Base-by-base conservation (phyloP, 1,140 invertebrate species). In the Bombus picipes region DNA sequence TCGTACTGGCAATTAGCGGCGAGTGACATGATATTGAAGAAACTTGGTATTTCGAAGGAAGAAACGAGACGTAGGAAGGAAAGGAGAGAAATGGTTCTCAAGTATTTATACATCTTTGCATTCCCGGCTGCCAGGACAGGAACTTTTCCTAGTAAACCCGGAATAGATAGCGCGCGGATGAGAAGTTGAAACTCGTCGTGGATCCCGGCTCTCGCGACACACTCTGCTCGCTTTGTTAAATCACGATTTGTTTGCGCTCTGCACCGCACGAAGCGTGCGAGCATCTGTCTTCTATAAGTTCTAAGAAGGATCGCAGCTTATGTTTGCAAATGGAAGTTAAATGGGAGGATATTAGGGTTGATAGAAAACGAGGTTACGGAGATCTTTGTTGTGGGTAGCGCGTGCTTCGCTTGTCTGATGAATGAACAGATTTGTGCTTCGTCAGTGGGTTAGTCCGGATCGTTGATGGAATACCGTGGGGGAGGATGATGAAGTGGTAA, bases 111-210 rank as follows among this genome's bases (percentile, higher is more conserved):
- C 76, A 83, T 88, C 86, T 41, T 85, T 65, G 89, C 81, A 90
- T 87, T 81, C 62, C 53, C 81, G 88, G 83, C 81, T 87, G 90
- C 85, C 62, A 70, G 74, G 90, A 89, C 88, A 88, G 83, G 86
- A 77, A 85, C 89, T 89, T 93, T 93, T 93, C 92, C 91, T 92
- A 90, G 92, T 93, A 93, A 79, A 93, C 92, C 91, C 89, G 91
- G 92, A 93, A 93, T 93, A 93, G 92, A 91, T 88, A 75, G 74
- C 65, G 34, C 15, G 37, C 72, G 39, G 76, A 86, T 73, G 78
- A 88, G 62, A 77, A 25, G 66, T 66, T 86, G 62, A 70, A 76
- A 68, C 28, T 28, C 78, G 34, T 70, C 25, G n/a, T 39, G 28
- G 65, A 59, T 53, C 43, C 15, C 5, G n/a, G 47, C 3, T 81